Conservation (phyloP, 2,797 vertebrate species). For the Perodicticus potto region DNA sequence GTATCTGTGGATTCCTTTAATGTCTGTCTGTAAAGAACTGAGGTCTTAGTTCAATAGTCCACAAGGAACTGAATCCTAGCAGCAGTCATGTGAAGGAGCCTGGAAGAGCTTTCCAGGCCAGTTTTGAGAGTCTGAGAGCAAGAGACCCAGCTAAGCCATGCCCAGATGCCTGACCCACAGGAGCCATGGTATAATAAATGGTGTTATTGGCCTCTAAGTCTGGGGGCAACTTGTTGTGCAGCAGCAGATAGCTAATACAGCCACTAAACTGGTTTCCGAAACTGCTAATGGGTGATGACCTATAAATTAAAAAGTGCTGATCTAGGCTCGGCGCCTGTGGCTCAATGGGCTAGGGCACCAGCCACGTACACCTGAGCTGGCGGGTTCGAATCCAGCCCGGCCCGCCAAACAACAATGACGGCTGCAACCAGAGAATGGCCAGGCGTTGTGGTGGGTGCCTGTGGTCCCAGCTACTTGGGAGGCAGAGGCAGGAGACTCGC, state of each 20-base stretch:
- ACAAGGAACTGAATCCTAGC: neutral
- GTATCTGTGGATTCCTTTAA: neutral
- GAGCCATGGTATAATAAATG: neutral
- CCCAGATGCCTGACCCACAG: neutral
- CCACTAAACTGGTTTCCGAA: neutral
- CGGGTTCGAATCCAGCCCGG: too few relatives aligned
- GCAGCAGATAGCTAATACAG: neutral
- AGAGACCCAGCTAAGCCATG: neutral
- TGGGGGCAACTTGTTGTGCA: neutral
- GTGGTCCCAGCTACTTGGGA: too few relatives aligned
- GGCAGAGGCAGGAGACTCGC: too few relatives aligned
- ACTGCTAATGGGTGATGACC: neutral
- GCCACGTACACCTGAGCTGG: too few relatives aligned
- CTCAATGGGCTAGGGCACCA: too few relatives aligned
- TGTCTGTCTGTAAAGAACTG: neutral
- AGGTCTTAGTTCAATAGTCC: neutral
- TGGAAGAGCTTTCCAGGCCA: neutral
- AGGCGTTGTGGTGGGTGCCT: too few relatives aligned
- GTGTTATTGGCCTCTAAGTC: neutral
- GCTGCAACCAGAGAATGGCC: too few relatives aligned
- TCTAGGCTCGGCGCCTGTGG: neutral
- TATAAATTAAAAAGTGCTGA: neutral
- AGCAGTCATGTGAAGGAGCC: neutral
- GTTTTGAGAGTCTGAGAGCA: neutral
- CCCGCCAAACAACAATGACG: too few relatives aligned